Evolutionary conservation across 2,888 invertebrate species (phyloP).

Genomic region (Ctena decussata): DNA sequence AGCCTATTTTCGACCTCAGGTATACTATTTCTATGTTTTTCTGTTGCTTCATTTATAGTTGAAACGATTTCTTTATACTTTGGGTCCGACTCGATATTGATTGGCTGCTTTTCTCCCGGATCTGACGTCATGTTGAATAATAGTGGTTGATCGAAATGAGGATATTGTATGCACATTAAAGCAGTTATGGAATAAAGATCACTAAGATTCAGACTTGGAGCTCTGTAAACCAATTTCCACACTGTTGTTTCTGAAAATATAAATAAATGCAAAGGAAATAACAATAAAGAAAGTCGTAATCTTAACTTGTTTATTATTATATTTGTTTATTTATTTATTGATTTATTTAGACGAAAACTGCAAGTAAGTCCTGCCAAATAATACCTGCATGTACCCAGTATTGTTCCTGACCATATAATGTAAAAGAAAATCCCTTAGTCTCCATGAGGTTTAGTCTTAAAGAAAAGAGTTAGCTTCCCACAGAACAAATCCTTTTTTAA

Average conservation of each 20-base stretch:
- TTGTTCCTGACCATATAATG: no score
- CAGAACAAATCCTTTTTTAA: no score
- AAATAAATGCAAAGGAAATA: no score
- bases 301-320: no score
- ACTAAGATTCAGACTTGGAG: not conserved
- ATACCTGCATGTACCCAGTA: no score
- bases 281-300: no score
- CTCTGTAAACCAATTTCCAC: conserved; percentile 37
- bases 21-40: conserved; percentile 7
- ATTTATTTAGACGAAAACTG: no score
- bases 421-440: no score
- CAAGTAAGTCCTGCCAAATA: no score
- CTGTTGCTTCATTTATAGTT: not conserved
- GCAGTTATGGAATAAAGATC: not conserved
- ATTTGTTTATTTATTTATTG: no score
- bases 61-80: not conserved
- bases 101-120: conserved; percentile 25
- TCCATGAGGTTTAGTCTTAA: no score
- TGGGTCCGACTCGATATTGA: not conserved
- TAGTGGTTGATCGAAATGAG: conserved; percentile 11
- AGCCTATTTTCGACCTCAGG: not conserved
- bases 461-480: no score
- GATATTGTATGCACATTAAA: not conserved
- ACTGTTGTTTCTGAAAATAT: conserved; percentile 14
- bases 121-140: conserved; percentile 35